These are phyloP conservation scores for Plagiodera versicolora DNA, from an alignment of 2,888 invertebrate species.

Conservation along the genomic window DNA sequence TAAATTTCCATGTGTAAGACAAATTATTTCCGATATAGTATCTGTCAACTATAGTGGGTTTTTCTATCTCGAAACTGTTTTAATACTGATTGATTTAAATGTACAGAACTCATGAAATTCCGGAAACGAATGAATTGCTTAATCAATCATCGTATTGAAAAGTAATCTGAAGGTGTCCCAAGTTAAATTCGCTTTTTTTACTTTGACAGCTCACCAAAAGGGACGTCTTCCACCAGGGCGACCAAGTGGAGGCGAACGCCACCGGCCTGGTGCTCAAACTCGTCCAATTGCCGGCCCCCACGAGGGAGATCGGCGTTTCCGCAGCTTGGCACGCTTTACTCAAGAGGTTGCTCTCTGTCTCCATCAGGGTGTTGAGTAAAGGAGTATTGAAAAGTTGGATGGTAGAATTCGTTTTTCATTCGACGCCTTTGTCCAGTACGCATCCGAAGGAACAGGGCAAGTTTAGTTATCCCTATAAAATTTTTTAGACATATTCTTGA, in stretches of 20 bases:
- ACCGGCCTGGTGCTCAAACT: slow-evolving; percentile 81
- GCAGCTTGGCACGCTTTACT: slow-evolving; percentile 72
- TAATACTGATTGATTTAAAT: too few species aligned
- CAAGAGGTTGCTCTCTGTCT: slow-evolving; percentile 79
- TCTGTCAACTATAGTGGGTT: too few species aligned
- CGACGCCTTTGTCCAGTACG: slow-evolving; percentile 76
- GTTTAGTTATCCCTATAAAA: too few species aligned
- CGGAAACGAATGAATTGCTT: too few species aligned
- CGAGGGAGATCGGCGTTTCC: slow-evolving; percentile 54
- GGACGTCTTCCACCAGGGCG: slow-evolving; percentile 87
- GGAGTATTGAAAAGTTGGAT: slow-evolving; percentile 83
- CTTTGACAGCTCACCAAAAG: slow-evolving; percentile 67
- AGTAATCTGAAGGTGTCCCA: too few species aligned
- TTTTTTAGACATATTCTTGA: too few species aligned
- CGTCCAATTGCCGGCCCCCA: slow-evolving; percentile 73
- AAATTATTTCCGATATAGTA: too few species aligned
- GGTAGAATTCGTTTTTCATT: slow-evolving; percentile 85
- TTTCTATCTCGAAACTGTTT: too few species aligned
- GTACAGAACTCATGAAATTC: too few species aligned
- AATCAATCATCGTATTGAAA: too few species aligned
- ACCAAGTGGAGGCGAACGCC: slow-evolving; percentile 91
- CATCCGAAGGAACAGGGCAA: slow-evolving; percentile 81
- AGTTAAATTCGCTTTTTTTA: too few species aligned
- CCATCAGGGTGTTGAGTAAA: slow-evolving; percentile 78
- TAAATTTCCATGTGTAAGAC: too few species aligned